Conservation (phyloP, 2,888 invertebrate genomes). For the Leucophenga montana region DNA sequence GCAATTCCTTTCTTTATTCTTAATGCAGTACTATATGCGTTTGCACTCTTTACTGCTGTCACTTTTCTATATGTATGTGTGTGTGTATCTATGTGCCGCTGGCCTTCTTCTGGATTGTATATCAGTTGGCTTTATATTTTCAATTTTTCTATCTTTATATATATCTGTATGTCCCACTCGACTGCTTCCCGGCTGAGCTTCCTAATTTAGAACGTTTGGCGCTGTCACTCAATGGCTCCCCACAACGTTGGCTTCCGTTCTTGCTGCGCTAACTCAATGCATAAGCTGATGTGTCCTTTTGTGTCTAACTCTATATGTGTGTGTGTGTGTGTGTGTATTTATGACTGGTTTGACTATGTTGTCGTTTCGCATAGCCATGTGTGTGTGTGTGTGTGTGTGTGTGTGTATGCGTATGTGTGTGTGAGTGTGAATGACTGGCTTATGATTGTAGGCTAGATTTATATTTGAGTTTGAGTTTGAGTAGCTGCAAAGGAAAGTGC, state of each 20-base stretch:
- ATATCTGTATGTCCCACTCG: too few relatives aligned
- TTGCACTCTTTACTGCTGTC: too few relatives aligned
- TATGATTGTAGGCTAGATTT: background rate
- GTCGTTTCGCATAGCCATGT: conserved; percentile 4
- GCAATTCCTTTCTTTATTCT: too few relatives aligned
- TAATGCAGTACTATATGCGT: too few relatives aligned
- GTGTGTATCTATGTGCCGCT: too few relatives aligned
- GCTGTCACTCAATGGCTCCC: conserved; percentile 8
- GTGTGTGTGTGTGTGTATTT: conserved; percentile 5
- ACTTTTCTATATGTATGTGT: too few relatives aligned
- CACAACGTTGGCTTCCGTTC: background rate
- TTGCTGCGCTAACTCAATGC: background rate
- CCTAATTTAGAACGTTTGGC: conserved; percentile 19
- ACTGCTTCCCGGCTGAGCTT: too few relatives aligned
- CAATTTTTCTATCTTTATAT: too few relatives aligned
- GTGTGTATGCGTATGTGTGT: background rate
- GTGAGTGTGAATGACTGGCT: background rate
- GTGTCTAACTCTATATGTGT: background rate
- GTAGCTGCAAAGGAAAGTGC: background rate
- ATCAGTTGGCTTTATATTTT: conserved; percentile 11
- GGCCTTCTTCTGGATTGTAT: conserved; percentile 14
- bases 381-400: background rate
- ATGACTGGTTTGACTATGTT: conserved; percentile 5
- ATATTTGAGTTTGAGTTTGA: too few relatives aligned
- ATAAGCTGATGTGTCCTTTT: background rate